A percentile compares a stretch with the other conserved stretches of the same genome.
phyloP scores from a whole-genome alignment of 2,797 vertebrate genomes.

The Arctocebus calabarensis region DNA sequence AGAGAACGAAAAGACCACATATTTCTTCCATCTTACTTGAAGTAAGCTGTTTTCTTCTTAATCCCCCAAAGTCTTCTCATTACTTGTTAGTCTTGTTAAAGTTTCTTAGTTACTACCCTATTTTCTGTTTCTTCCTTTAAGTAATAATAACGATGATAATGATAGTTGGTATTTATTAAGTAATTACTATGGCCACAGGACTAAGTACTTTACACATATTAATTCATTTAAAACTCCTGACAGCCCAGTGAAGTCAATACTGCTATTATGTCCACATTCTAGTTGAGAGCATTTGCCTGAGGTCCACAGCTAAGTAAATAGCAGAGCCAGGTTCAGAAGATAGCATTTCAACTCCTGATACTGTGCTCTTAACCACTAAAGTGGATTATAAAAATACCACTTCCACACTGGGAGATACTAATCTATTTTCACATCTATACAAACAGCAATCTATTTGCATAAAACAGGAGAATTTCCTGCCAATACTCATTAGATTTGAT shows the following conservation, averaged over 20 bases:
- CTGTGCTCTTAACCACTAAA: conserved; percentile 87
- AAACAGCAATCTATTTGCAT: conserved; percentile 91
- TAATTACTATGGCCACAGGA: background rate
- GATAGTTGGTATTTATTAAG: conserved; percentile 60
- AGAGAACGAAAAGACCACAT: no score
- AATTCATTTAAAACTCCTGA: conserved; percentile 52
- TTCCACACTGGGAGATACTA: conserved; percentile 90
- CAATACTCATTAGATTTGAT: conserved; percentile 90
- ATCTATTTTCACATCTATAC: conserved; percentile 86
- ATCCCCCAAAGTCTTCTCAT: background rate
- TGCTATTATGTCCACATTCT: conserved; percentile 35
- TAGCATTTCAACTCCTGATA: conserved; percentile 84
- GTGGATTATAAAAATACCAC: conserved; percentile 89
- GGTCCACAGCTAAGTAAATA: background rate
- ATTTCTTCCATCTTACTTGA: conserved; percentile 6
- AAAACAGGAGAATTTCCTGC: conserved; percentile 92
- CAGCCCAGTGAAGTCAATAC: background rate
- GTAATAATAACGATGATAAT: background rate
- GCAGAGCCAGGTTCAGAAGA: conserved; percentile 12
- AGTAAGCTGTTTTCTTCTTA: background rate
- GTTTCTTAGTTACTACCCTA: conserved; percentile 86
- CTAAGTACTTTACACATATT: conserved; percentile 29
- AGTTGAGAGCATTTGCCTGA: conserved; percentile 36
- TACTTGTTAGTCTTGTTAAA: conserved; percentile 57
- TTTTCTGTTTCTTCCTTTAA: conserved; percentile 87